Evolutionary conservation across 23 tunicate genomes (phyloP), one percentile per base, ranked within the genome.

Genomic region (Styela clava): DNA sequence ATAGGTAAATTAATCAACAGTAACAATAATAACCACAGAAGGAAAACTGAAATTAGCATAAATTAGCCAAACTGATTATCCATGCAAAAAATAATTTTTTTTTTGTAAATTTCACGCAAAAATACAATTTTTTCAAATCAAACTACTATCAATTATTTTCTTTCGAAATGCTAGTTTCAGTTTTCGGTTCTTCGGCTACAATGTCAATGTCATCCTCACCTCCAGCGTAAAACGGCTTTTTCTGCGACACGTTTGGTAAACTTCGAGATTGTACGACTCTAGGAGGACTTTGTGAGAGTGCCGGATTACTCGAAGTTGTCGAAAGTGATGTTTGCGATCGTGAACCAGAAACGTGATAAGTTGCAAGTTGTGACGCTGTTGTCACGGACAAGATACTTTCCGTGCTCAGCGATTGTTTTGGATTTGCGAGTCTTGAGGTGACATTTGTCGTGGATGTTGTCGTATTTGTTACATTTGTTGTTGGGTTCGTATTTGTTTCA

Each of bases 191-290:
- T 12, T 44, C 56, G 12, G 12, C 56, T 44, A 44, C 56, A 7
- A 44, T 5, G 12, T 44, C 56, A 44, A 7, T 44, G 56, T 44
- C 56, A 44, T 5, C 56, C 56, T 51, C 62, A 89, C 95, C 97
- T 78, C 97, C 97, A 26, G 97, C 97, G 62, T 91, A 91, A 56
- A 91, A 91, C 5, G 97, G 97, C 69, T 52, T 76, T 56, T 91
- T 91, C 34, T 68, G 56, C n/a, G 87, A 31, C 61, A 82, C 86
- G 51, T 82, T 91, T 1, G 97, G 87, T 24, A 72, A 82, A 62
- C 87, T 91, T 78, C 86, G 82, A n/a, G 97, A 91, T 28, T 82
- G 81, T 24, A 78, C 70, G 3, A 91, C 83, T 52, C 90, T 35
- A 35, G 84, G 79, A 34, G 88, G 87, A 5, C 84, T 83, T 1